These are phyloP conservation scores for Odontocolon sp. DNA, from an alignment of 2,888 invertebrate species.

Conservation along the genomic window DNA sequence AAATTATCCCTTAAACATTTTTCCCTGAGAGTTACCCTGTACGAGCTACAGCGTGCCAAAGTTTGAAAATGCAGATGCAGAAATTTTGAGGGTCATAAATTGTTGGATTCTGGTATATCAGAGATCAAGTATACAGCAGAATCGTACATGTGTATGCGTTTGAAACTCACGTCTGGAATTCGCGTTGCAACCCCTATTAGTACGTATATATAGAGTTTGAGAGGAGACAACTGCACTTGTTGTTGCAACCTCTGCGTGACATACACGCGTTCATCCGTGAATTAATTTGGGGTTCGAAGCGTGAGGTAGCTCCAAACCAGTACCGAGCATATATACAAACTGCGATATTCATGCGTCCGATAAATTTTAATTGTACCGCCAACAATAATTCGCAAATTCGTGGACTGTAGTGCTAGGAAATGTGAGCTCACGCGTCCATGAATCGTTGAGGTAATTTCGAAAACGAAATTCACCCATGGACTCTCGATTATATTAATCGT, in stretches of 20 bases:
- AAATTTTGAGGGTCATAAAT: not conserved
- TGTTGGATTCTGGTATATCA: not conserved
- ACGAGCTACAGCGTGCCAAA: no score
- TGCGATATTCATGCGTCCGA: not conserved
- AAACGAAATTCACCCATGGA: no score
- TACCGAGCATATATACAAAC: constrained; percentile 12
- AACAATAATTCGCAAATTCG: constrained; percentile 25
- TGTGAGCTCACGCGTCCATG: not conserved
- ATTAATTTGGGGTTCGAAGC: constrained; percentile 56
- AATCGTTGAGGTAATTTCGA: not conserved
- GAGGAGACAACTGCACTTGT: constrained; percentile 22
- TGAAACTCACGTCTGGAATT: constrained; percentile 1
- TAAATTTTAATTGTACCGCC: constrained; percentile 19
- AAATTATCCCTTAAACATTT: not conserved
- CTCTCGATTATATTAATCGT: not conserved
- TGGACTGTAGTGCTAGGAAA: no score
- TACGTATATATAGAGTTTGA: constrained; percentile 10
- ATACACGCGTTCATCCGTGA: constrained; percentile 42
- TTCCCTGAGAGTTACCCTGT: no score
- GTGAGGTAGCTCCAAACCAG: not conserved
- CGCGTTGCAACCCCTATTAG: constrained; percentile 20
- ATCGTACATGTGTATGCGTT: not conserved
- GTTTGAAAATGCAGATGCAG: no score
- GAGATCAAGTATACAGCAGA: no score
- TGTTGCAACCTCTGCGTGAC: constrained; percentile 36